Conservation (phyloP, 2,797 vertebrate species). For the Chelonia mydas region DNA sequence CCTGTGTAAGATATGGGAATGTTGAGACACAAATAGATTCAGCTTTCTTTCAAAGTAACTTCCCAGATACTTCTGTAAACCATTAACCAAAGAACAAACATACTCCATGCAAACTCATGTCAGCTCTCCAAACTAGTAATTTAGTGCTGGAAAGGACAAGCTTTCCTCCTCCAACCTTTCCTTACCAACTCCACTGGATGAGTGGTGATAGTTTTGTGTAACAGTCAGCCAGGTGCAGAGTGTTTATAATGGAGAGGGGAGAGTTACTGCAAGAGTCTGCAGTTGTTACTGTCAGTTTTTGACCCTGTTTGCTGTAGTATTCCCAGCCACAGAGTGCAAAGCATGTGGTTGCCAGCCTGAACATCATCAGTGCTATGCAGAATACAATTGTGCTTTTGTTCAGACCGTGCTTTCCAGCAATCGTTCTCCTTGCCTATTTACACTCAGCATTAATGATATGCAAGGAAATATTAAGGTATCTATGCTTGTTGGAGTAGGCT, state of each 20-base stretch:
- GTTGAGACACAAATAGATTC: neutral
- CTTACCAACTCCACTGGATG: neutral
- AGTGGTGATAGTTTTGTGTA: neutral
- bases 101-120: neutral
- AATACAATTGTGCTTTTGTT: neutral
- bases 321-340: neutral
- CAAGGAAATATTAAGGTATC: neutral
- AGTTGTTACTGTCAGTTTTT: conserved; percentile 56
- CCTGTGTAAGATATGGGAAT: neutral
- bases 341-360: neutral
- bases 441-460: accelerated
- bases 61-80: neutral
- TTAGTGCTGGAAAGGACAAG: neutral
- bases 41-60: neutral
- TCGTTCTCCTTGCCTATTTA: neutral
- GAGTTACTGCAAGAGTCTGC: neutral
- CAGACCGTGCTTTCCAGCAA: neutral
- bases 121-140: neutral
- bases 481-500: neutral
- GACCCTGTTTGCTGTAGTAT: neutral
- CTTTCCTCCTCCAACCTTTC: neutral
- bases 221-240: neutral
- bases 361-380: neutral
- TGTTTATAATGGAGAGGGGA: neutral
- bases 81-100: neutral